Conservation (phyloP, 2,888 invertebrate genomes). For the Callosobruchus maculatus region DNA sequence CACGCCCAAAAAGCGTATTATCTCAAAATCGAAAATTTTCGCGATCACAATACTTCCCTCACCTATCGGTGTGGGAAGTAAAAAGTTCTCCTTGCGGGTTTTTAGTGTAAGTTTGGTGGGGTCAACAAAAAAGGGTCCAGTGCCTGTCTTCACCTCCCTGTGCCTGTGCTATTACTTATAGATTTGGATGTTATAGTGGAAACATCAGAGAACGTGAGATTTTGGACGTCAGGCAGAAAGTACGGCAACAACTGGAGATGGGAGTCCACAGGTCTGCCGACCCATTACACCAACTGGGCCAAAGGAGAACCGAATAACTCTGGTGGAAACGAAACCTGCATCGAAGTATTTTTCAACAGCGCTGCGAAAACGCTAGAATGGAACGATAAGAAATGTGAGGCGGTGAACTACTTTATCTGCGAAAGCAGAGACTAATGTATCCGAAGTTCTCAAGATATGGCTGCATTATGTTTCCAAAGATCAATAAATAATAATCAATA, state of each 20-base stretch:
- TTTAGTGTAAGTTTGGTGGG: no score
- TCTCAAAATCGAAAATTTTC: no score
- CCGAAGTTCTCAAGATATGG: no score
- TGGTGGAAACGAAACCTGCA: not conserved
- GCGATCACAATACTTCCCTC: no score
- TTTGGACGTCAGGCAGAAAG: not conserved
- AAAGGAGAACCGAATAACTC: not conserved
- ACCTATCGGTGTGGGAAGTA: no score
- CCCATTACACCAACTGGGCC: slow-evolving; percentile 1
- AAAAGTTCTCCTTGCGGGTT: no score
- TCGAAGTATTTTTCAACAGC: not conserved
- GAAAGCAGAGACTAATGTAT: not conserved
- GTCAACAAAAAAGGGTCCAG: no score
- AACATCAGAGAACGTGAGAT: not conserved
- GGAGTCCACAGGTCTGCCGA: not conserved
- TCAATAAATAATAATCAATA: no score
- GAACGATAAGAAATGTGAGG: slow-evolving; percentile 1
- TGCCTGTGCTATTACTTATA: no score
- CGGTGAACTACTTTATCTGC: not conserved
- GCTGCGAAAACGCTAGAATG: not conserved
- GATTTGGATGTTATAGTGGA: not conserved
- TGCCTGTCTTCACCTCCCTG: no score
- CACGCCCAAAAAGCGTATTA: no score
- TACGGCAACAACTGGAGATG: not conserved
- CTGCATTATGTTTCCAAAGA: no score